Evolutionary conservation across 1,140 invertebrate genomes (phyloP).

Genomic region (Cyclina sinensis): DNA sequence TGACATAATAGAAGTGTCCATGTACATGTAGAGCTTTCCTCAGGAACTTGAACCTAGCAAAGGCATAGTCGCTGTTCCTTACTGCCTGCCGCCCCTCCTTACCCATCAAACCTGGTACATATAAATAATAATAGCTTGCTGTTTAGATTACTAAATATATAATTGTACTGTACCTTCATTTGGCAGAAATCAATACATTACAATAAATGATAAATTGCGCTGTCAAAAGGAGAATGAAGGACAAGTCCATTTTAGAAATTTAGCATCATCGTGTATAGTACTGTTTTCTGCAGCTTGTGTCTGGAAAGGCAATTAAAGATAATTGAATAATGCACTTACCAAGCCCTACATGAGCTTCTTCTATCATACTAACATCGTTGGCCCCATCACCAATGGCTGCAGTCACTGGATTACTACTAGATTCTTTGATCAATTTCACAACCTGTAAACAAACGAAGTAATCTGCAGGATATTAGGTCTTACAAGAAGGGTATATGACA

Average conservation of each 20-base stretch:
- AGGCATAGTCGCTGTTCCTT: slow-evolving; percentile 98
- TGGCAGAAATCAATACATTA: no score
- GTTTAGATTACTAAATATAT: no score
- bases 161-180: no score
- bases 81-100: slow-evolving; percentile 98
- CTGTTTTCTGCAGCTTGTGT: no score
- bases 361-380: slow-evolving; percentile 99
- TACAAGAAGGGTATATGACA: neutral
- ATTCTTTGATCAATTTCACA: slow-evolving; percentile 84
- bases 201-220: no score
- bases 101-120: slow-evolving; percentile 95
- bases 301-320: no score
- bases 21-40: slow-evolving; percentile 95
- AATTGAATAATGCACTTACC: slow-evolving; percentile 80
- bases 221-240: no score
- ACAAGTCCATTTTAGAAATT: no score
- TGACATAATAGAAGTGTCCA: slow-evolving; percentile 98
- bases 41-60: slow-evolving; percentile 93
- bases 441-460: slow-evolving; percentile 75
- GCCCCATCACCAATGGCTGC: slow-evolving; percentile 93
- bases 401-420: slow-evolving; percentile 81
- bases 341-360: slow-evolving; percentile 88
- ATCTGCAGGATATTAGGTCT: no score
- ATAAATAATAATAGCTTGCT: no score
- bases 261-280: no score